Conservation (phyloP, 1,140 invertebrate species). For the Listronotus oregonensis region DNA sequence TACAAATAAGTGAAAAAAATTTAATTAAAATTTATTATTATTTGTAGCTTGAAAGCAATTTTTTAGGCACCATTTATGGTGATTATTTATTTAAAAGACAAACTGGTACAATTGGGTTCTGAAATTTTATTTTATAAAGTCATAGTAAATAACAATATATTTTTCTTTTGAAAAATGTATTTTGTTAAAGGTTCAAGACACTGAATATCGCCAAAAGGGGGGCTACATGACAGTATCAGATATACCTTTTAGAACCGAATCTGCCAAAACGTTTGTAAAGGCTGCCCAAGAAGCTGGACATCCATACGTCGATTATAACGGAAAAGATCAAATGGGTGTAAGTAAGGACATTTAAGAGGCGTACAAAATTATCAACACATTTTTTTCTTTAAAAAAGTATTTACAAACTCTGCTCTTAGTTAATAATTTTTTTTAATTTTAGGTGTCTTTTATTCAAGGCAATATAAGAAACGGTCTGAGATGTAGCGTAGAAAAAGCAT, state of each 20-base stretch:
- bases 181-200: conserved; percentile 49
- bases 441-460: conserved; percentile 83
- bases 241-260: conserved; percentile 63
- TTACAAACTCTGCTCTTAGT: too few relatives aligned
- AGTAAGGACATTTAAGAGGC: conserved; percentile 2
- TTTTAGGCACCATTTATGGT: too few relatives aligned
- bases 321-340: conserved; percentile 82
- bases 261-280: conserved; percentile 70
- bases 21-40: too few relatives aligned
- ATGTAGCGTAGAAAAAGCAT: conserved; percentile 88
- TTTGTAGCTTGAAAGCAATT: too few relatives aligned
- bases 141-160: too few relatives aligned
- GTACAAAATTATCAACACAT: too few relatives aligned
- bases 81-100: too few relatives aligned
- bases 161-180: too few relatives aligned
- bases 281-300: conserved; percentile 77
- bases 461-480: conserved; percentile 76
- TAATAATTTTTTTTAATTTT: conserved; percentile 47
- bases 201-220: conserved; percentile 58
- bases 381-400: too few relatives aligned
- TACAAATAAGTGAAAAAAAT: too few relatives aligned
- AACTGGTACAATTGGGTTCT: too few relatives aligned
- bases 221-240: conserved; percentile 50
- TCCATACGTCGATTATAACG: conserved; percentile 79
- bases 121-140: too few relatives aligned